Base-by-base conservation (phyloP, 2,113 vertebrate species). In the Rhinichthys klamathensis region DNA sequence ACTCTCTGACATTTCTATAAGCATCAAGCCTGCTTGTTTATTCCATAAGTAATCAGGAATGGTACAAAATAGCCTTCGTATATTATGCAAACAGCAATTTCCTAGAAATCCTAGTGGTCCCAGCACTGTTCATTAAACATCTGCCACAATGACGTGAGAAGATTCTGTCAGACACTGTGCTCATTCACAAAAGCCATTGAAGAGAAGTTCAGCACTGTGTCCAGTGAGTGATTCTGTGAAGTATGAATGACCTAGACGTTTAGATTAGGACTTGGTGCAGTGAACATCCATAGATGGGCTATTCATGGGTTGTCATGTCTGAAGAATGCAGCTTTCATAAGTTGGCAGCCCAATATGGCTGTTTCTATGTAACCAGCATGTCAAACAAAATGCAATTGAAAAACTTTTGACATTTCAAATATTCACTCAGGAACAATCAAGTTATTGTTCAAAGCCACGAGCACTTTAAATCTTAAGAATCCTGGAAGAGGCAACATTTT, bases 241-340 rank as follows among this genome's bases (percentile, higher is more conserved):
- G 32, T 38, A 54, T 86, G 88, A 88, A 44, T 83, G 72, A 82
- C 69, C 79, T 84, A 87, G 73, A 54, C 41, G 82, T 61, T 79
- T 89, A 91, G 80, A 90, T 87, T 89, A 89, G 88, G 83, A 91
- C 86, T 75, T 83, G 89, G 23, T 75, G 61, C 87, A 87, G 83
- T 90, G 76, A 72, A 83, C 84, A 89, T 85, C 87, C 85, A 90
- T 83, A 89, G 84, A 89, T 86, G 81, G 84, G 77, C 87, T 87
- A 89, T 91, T 92, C 91, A 90, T 83, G 67, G 65, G 89, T 88
- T 89, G 90, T 90, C 44, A 72, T 21, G 89, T 91, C 75, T 46
- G 83, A 90, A 85, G 91, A 93, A 91, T 90, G 88, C 72, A 67
- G 88, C 84, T 88, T 85, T 67, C 82, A 85, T 88, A 79, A 90